These are phyloP conservation scores for Oligia strigilis DNA, from an alignment of 2,888 invertebrate genomes.

Conservation along the genomic window DNA sequence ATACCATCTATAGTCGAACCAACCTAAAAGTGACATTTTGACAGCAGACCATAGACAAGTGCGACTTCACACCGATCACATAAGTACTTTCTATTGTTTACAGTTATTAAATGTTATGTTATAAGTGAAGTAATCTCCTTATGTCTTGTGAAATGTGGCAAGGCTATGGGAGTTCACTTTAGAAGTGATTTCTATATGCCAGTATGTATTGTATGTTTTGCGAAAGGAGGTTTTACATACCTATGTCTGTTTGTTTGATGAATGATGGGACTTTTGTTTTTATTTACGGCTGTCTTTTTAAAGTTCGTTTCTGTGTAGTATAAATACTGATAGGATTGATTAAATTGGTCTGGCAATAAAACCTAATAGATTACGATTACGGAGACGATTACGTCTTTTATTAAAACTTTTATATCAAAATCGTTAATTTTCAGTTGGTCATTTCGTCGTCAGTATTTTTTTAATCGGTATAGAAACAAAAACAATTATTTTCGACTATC, in stretches of 20 bases:
- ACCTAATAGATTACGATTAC: background rate
- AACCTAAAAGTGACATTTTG: conserved; percentile 48
- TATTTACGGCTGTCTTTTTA: background rate
- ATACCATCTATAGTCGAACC: background rate
- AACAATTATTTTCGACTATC: background rate
- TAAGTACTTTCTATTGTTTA: conserved; percentile 79
- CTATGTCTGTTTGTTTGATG: no score
- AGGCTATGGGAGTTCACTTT: conserved; percentile 32
- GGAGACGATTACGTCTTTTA: no score
- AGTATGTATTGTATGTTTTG: conserved; percentile 19
- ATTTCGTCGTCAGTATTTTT: background rate
- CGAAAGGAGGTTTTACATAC: conserved; percentile 27
- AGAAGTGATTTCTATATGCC: conserved; percentile 25
- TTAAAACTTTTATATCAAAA: no score
- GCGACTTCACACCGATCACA: conserved; percentile 62
- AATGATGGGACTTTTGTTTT: background rate
- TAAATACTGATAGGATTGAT: background rate
- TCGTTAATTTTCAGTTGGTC: background rate
- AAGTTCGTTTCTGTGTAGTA: background rate
- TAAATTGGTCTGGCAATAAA: background rate
- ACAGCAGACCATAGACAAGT: conserved; percentile 35
- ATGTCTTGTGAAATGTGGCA: conserved; percentile 48
- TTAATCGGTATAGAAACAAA: background rate
- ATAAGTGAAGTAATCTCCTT: conserved; percentile 28
- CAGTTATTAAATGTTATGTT: conserved; percentile 56